A percentile compares a stretch with the other conserved stretches of the same genome.
phyloP scores from a whole-genome alignment of 1,140 invertebrate species.

The Diprion similis region DNA sequence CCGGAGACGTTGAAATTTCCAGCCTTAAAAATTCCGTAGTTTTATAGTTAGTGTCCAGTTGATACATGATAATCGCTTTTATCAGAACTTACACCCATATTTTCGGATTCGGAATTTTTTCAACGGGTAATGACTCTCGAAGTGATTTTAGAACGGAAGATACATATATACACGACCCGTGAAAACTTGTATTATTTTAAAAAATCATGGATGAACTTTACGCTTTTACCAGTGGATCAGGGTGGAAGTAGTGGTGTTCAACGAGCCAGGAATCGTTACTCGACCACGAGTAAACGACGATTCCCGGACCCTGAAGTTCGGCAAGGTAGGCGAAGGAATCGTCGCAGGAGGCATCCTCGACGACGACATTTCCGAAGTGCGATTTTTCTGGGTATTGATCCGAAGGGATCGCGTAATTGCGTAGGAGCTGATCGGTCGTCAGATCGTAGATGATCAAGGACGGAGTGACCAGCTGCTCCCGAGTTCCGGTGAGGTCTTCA shows the following conservation, averaged over 20 bases:
- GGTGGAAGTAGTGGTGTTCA: slow-evolving; percentile 74
- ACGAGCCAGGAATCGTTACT: slow-evolving; percentile 72
- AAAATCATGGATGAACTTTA: no score
- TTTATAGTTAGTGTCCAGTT: background rate
- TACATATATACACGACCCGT: no score
- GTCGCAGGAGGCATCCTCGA: slow-evolving; percentile 73
- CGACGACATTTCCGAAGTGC: slow-evolving; percentile 77
- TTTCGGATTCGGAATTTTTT: no score
- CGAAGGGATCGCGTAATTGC: slow-evolving; percentile 68
- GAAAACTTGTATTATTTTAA: no score
- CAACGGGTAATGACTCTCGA: no score
- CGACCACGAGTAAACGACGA: slow-evolving; percentile 76
- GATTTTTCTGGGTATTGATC: slow-evolving; percentile 72
- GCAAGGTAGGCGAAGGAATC: slow-evolving; percentile 72
- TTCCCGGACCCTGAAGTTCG: slow-evolving; percentile 69
- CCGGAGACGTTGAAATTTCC: slow-evolving; percentile 77
- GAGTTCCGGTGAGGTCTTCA: slow-evolving; percentile 66
- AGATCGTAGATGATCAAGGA: slow-evolving; percentile 77
- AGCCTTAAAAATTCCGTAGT: slow-evolving; percentile 43
- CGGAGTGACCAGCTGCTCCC: slow-evolving; percentile 62
- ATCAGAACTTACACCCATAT: background rate
- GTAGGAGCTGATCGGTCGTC: slow-evolving; percentile 70
- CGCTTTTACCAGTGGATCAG: slow-evolving; percentile 64
- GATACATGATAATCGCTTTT: slow-evolving; percentile 17
- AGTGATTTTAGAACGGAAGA: no score